Percentiles rank a stretch among this genome's conserved stretches.
Conservation (phyloP, 1,140 invertebrate species). For the Agrypnia vestita region DNA sequence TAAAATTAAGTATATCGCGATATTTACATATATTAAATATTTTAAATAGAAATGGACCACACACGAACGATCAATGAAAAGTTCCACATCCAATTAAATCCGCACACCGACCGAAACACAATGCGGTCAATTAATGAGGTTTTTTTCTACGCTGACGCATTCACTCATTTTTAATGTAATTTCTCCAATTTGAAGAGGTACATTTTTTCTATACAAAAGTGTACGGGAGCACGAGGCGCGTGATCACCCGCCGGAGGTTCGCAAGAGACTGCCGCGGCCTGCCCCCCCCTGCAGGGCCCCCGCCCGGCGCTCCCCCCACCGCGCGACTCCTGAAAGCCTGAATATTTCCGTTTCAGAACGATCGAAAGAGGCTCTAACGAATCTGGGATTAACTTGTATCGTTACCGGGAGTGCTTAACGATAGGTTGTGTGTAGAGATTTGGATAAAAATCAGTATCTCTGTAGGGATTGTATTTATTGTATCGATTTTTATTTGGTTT, state of each 20-base stretch:
- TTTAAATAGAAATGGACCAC: too few relatives aligned
- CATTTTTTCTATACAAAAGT: constrained; percentile 2
- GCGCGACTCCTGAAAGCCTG: constrained; percentile 14
- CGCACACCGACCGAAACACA: background rate
- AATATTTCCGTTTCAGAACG: constrained; percentile 41
- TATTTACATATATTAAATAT: too few relatives aligned
- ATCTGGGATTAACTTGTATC: constrained; percentile 43
- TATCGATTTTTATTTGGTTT: too few relatives aligned
- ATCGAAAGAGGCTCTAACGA: constrained; percentile 42
- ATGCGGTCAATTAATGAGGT: background rate
- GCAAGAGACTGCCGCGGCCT: constrained; percentile 1
- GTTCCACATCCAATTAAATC: background rate
- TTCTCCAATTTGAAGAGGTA: constrained; percentile 25
- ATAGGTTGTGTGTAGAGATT: background rate
- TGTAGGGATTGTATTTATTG: too few relatives aligned
- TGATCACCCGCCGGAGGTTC: background rate
- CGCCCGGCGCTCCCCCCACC: constrained; percentile 25
- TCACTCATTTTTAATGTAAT: background rate
- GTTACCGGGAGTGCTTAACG: constrained; percentile 19
- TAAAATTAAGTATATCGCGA: too few relatives aligned
- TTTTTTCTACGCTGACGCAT: background rate
- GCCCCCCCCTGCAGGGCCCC: constrained; percentile 8
- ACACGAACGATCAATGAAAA: background rate
- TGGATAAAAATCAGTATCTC: too few relatives aligned
- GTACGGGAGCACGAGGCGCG: background rate